Evolutionary conservation across 37 sponge, comb jelly and placozoan species (phyloP).

Genomic region (Aplysina aerophoba): DNA sequence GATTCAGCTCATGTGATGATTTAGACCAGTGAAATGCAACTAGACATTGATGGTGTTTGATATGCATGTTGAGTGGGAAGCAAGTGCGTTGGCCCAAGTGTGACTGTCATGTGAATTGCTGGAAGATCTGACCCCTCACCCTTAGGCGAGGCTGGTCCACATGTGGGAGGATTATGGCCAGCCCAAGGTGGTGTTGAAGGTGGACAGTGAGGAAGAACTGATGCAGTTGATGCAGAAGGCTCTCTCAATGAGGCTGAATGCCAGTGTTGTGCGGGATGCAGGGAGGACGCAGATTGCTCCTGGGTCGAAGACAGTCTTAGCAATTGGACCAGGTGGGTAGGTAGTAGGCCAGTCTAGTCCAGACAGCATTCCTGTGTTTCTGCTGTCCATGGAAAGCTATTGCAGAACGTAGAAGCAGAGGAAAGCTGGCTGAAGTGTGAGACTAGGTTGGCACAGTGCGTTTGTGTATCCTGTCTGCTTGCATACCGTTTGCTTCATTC

Average conservation of each 20-base stretch:
- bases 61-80: too few species aligned
- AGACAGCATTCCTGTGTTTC: not conserved
- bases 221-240: constrained; percentile 36
- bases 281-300: constrained; percentile 98
- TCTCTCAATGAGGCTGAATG: constrained; percentile 51
- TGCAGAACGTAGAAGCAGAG: not conserved
- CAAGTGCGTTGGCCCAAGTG: too few species aligned
- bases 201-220: constrained; percentile 58
- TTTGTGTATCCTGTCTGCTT: not conserved
- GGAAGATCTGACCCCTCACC: too few species aligned
- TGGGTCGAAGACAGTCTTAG: constrained; percentile 93
- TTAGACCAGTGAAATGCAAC: too few species aligned
- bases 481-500: not conserved
- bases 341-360: not conserved
- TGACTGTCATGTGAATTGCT: not conserved
- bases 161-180: constrained; percentile 82
- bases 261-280: constrained; percentile 91
- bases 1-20: too few species aligned
- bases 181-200: constrained; percentile 91
- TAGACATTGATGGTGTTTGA: too few species aligned
- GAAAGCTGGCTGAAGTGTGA: too few species aligned
- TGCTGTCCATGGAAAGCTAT: not conserved
- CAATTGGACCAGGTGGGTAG: constrained; percentile 88
- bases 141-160: constrained; percentile 48
- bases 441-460: too few species aligned